Evolutionary conservation across 1,140 invertebrate genomes (phyloP), one percentile per base, ranked within the genome.

Genomic region (Saccostrea glomerata): DNA sequence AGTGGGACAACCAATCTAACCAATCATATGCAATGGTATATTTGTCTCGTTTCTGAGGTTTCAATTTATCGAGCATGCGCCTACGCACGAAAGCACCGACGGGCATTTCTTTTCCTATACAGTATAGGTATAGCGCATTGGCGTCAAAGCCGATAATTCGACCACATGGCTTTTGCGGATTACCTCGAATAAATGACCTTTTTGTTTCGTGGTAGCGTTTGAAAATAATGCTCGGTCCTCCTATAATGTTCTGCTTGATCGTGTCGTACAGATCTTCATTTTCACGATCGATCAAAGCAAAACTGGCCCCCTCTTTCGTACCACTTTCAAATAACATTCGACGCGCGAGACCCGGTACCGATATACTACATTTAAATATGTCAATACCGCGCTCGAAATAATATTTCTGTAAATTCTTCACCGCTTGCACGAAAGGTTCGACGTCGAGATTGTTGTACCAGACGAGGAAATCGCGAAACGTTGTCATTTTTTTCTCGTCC

Each of bases 381-480:
- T 92, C 91, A 30, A 92, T 66, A 1, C 70, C 60, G 63, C 87
- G 58, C 11, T 36, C 58, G 7, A 40, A 56, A 70, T 90, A 91
- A 86, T 90, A 92, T 4, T 55, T 20, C 13, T 84, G 73, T 58
- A 90, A 85, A n/a, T 88, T 90, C 15, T 91, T 82, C 5, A 92
- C 63, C 54, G 92, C 92, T 23, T 77, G n/a, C 2, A 92, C 73
- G 47, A 92, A 90, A 13, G 90, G 88, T 88, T 60, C 82, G 17
- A 90, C 86, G 36, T 92, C 88, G 66, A 86, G 66, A 73, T 89
- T 89, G 84, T 91, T 92, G 87, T 91, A 91, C 86, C 89, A 92
- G 0, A 89, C 63, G 6, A 92, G 83, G 40, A 92, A 92, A 30
- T 92, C 90, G 40, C 58, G 23, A 40, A 92, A 60, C 2, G 87